A percentile compares a stretch with the other conserved stretches of the same genome.
Conservation (phyloP, 2,888 invertebrate genomes). For the Caenorhabditis doughertyi region DNA sequence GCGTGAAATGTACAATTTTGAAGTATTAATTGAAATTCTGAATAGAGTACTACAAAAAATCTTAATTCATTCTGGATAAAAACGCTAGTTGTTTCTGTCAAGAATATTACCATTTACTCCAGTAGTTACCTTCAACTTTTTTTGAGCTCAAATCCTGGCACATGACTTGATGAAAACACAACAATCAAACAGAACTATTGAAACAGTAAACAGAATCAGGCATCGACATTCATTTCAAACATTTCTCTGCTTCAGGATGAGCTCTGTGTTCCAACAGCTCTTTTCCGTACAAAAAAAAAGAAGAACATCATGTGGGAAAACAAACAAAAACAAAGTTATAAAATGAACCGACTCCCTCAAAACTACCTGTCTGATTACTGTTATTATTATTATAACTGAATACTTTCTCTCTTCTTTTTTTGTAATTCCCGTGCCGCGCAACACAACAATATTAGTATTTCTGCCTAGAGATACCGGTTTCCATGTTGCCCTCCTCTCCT, state of each 20-base stretch:
- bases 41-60: too few relatives aligned
- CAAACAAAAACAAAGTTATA: constrained; percentile 6
- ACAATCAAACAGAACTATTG: constrained; percentile 29
- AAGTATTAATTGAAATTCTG: neutral
- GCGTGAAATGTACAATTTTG: neutral
- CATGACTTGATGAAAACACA: constrained; percentile 12
- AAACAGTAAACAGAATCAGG: constrained; percentile 8
- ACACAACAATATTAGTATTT: constrained; percentile 1
- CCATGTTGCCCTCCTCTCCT: neutral
- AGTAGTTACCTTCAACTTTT: too few relatives aligned
- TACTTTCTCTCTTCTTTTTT: neutral
- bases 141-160: neutral
- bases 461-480: constrained; percentile 36
- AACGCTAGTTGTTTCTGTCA: too few relatives aligned
- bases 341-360: neutral
- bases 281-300: neutral
- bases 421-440: constrained; percentile 10
- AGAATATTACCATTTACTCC: too few relatives aligned
- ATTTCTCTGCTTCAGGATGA: neutral
- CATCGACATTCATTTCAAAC: neutral
- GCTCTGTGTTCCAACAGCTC: neutral
- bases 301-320: constrained; percentile 14
- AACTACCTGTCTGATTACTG: constrained; percentile 37
- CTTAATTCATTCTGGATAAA: too few relatives aligned
- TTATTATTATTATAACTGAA: constrained; percentile 21